These are phyloP conservation scores for Diploptera punctata DNA, from an alignment of 2,888 invertebrate genomes.

Conservation along the genomic window DNA sequence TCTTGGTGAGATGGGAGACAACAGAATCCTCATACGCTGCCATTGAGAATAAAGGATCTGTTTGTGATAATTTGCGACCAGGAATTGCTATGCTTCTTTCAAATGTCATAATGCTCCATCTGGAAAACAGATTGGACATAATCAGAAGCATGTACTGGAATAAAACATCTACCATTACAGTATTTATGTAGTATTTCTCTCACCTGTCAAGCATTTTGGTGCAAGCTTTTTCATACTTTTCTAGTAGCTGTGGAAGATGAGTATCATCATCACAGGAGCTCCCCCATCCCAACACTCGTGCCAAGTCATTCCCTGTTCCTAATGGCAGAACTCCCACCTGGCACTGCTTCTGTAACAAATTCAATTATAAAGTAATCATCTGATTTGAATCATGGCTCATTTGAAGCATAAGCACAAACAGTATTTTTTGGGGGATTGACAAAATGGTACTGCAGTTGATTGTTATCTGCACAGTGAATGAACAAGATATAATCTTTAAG, in stretches of 20 bases:
- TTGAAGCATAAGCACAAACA: no score
- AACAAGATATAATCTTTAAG: no score
- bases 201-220: conserved; percentile 96
- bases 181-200: no score
- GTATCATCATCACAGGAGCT: conserved; percentile 95
- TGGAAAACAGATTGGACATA: no score
- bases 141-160: no score
- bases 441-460: no score
- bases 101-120: conserved; percentile 96
- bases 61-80: conserved; percentile 57
- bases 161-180: no score
- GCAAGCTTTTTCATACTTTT: conserved; percentile 95
- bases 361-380: neutral
- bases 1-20: conserved; percentile 81
- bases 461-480: no score
- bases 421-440: no score
- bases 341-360: conserved; percentile 77
- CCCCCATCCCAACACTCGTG: conserved; percentile 96
- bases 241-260: conserved; percentile 88
- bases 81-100: conserved; percentile 74
- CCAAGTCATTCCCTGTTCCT: conserved; percentile 96
- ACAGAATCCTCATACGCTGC: conserved; percentile 80
- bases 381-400: no score
- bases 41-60: conserved; percentile 61
- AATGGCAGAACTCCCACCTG: conserved; percentile 94